These are phyloP conservation scores for Eulacestoma nigropectus DNA, from an alignment of 2,113 vertebrate species.

Conservation along the genomic window DNA sequence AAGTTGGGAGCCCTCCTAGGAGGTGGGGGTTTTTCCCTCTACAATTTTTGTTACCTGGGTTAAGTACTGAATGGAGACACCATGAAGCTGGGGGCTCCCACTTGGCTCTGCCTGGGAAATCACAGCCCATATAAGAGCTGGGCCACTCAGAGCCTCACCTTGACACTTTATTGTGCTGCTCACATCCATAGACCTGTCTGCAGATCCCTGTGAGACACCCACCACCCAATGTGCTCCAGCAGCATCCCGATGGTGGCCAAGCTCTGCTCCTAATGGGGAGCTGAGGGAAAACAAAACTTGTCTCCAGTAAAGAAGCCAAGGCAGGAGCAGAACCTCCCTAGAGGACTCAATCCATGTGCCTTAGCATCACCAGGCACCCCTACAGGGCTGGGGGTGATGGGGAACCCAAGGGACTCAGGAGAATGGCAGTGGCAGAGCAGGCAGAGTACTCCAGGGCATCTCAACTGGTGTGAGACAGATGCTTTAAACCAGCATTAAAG, in stretches of 20 bases:
- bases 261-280: not conserved
- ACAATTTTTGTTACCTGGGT: not conserved
- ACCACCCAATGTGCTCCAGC: not conserved
- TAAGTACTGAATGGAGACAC: not conserved
- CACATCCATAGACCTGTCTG: not conserved
- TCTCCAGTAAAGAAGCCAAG: not conserved
- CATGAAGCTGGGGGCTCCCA: not conserved
- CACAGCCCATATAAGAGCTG: not conserved
- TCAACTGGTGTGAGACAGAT: not conserved
- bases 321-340: not conserved
- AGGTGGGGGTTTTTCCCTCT: accelerated
- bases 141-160: not conserved
- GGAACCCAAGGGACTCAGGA: not conserved
- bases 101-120: not conserved
- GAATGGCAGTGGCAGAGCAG: not conserved
- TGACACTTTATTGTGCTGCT: not conserved
- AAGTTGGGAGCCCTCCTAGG: not conserved
- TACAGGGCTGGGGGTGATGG: not conserved
- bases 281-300: not conserved
- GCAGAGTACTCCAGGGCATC: not conserved
- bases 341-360: not conserved
- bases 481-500: not conserved
- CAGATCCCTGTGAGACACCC: not conserved
- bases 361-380: not conserved
- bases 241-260: not conserved